Base-by-base conservation (phyloP, 1,140 invertebrate species). In the Zophobas atratus region DNA sequence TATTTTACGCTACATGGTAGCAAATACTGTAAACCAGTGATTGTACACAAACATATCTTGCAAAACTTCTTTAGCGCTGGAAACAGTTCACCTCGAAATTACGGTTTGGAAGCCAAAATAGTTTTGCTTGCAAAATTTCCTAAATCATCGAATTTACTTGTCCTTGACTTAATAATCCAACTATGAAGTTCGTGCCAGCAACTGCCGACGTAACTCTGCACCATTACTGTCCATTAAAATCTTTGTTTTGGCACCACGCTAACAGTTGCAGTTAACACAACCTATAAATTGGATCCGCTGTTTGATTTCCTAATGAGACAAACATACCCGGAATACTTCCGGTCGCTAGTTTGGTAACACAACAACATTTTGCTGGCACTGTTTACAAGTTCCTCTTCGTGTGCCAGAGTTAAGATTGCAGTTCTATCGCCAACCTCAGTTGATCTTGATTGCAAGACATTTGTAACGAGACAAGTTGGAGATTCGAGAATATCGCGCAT, bases 261-360 rank as follows among this genome's bases (percentile, higher is more conserved):
- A 43, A 41, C 39, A 67, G 41, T 8, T 41, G 56, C 79, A 80
- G 38, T 78, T 77, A 77, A 70, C 75, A 77, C 53, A 63, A 77
- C 75, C 49, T 74, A 79, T 82, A 82, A 82, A 82, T 82, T 78
- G 76, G 79, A 75, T 55, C 76, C 79, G 77, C 67, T 79, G 76
- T 82, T 82, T 82, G 81, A 81, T 82, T 82, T 81, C 77, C 75
- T 82, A 82, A 82, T 82, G 81, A 81, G 79, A 82, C 79, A 81
- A 81, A 82, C 76, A 80, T 75, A 71, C 60, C 81, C 57, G 75
- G 79, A 80, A 80, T 77, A 76, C 73, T 79, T 81, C 80, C 77
- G 79, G 79, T 80, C 78, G 67, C 74, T 76, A 57, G 75, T 73
- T 77, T 53, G 36, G 75, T 57, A 55, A 51, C 63, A 36, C 2